A percentile compares a stretch with the other conserved stretches of the same genome.
Evolutionary conservation across 2,113 vertebrate genomes (phyloP).

Genomic region (Mustela nigripes): DNA sequence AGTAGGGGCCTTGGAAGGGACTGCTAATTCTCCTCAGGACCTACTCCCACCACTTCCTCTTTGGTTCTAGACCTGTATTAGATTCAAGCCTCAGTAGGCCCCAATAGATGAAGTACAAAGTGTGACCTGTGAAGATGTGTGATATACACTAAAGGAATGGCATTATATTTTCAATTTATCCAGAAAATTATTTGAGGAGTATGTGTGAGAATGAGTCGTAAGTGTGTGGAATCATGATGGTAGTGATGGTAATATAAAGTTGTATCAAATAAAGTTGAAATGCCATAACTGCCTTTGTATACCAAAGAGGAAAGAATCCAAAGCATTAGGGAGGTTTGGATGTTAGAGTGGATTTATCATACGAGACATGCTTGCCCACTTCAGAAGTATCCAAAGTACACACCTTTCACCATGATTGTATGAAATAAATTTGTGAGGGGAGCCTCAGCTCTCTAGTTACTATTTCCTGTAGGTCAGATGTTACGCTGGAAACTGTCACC

Average conservation of each 20-base stretch:
- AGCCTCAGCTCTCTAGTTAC: neutral
- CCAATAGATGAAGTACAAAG: neutral
- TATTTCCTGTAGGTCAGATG: neutral
- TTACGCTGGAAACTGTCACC: neutral
- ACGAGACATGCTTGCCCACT: neutral
- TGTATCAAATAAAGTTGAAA: neutral
- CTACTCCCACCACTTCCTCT: neutral
- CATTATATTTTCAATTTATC: neutral
- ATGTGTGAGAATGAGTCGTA: neutral
- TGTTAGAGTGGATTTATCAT: neutral
- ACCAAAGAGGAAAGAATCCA: neutral
- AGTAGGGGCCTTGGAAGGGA: neutral
- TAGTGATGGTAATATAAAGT: neutral
- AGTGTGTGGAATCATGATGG: neutral
- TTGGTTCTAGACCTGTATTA: neutral
- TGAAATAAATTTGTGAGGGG: neutral
- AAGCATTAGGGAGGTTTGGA: neutral
- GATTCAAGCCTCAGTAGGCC: neutral
- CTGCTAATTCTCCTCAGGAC: neutral
- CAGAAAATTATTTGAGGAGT: neutral
- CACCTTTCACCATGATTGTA: neutral
- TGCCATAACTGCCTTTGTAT: neutral
- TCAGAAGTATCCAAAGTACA: neutral
- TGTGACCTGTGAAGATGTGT: neutral
- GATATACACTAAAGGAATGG: neutral